Conservation (phyloP, 2,113 vertebrate species). For the Pseudois nayaur region DNA sequence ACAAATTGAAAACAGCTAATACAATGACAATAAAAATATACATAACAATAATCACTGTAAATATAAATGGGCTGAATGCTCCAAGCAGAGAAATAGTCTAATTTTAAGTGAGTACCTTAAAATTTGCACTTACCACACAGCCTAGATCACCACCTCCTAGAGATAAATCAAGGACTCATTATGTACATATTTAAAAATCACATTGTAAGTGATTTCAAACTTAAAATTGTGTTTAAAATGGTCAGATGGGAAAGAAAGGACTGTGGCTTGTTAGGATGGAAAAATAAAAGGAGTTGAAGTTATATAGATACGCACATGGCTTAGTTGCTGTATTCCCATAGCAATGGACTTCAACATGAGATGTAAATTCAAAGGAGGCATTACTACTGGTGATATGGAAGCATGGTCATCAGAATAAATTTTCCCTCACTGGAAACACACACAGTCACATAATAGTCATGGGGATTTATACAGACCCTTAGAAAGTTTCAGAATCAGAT, state of each 20-base stretch:
- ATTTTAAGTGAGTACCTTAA: not conserved
- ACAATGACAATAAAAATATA: not conserved
- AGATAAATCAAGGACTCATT: not conserved
- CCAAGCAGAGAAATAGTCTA: not conserved
- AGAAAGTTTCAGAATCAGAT: not conserved
- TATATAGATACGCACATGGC: not conserved
- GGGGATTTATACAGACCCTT: not conserved
- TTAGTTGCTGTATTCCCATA: not conserved
- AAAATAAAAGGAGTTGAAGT: not conserved
- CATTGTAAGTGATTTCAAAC: not conserved
- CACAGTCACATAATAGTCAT: not conserved
- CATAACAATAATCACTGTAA: not conserved
- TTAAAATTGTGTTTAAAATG: not conserved
- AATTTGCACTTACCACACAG: not conserved
- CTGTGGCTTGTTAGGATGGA: not conserved
- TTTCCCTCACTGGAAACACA: not conserved
- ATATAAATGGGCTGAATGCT: not conserved
- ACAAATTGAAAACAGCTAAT: not conserved
- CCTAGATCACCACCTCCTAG: not conserved
- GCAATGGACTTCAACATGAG: not conserved
- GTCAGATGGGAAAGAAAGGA: not conserved
- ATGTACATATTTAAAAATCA: not conserved
- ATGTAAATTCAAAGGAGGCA: not conserved
- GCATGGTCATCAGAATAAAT: not conserved
- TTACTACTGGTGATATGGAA: not conserved